Percentiles rank a stretch among this genome's conserved stretches.
These are phyloP conservation scores for Phrynocephalus vlangalii DNA, from an alignment of 2,797 vertebrate genomes.

Conservation along the genomic window DNA sequence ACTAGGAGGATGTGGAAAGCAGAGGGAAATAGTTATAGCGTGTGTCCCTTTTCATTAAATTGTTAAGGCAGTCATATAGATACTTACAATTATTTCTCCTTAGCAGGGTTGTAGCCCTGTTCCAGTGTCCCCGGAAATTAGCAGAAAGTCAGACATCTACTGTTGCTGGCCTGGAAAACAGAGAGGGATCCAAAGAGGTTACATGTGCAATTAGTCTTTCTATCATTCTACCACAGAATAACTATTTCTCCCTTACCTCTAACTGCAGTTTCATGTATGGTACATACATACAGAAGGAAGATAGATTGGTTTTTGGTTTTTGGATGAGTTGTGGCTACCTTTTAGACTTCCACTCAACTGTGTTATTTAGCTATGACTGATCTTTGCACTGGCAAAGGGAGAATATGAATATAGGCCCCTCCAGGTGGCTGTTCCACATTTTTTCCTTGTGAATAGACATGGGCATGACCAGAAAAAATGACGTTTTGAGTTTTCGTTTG, in stretches of 20 bases:
- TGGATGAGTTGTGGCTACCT: too few relatives aligned
- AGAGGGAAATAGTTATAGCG: conserved; percentile 1
- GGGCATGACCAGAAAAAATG: too few relatives aligned
- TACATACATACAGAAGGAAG: too few relatives aligned
- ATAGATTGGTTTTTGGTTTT: too few relatives aligned
- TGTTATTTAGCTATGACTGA: too few relatives aligned
- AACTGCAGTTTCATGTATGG: not conserved
- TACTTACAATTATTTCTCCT: not conserved
- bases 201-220: not conserved
- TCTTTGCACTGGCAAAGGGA: not conserved
- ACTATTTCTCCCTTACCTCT: not conserved
- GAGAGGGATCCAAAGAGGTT: not conserved
- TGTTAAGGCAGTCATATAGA: not conserved
- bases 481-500: too few relatives aligned
- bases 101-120: not conserved
- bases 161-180: not conserved
- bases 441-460: not conserved
- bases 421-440: not conserved
- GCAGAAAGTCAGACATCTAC: not conserved
- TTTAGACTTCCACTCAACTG: too few relatives aligned
- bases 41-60: conserved; percentile 15
- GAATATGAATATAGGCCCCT: not conserved
- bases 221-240: not conserved
- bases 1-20: not conserved
- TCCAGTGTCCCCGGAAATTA: not conserved